Evolutionary conservation across 2,888 invertebrate species (phyloP).

Genomic region (Plebejus anna): DNA sequence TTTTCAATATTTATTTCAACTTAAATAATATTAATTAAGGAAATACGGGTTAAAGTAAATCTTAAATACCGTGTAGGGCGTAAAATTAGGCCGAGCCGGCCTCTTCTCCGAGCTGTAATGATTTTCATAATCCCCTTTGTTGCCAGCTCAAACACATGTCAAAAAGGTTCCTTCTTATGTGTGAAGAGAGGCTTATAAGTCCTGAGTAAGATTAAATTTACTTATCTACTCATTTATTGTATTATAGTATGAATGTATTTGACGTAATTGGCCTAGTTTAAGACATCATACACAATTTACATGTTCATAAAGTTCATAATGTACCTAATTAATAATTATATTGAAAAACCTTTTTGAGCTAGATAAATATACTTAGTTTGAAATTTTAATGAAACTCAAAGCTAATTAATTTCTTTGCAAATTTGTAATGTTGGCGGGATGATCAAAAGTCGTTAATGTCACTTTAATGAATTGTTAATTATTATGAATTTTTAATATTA

Average conservation of each 20-base stretch:
- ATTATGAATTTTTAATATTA: not conserved
- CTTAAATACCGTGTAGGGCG: not conserved
- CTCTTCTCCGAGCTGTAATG: not conserved
- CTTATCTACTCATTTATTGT: no score
- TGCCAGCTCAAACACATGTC: not conserved
- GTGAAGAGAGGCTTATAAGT: not conserved
- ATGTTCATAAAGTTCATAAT: not conserved
- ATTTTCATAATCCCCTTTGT: slow-evolving; percentile 4
- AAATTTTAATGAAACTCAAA: not conserved
- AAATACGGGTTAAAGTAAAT: no score
- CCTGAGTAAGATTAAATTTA: not conserved
- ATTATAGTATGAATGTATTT: no score
- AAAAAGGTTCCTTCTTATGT: not conserved
- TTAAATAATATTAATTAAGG: no score
- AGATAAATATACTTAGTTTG: not conserved
- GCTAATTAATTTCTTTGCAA: not conserved
- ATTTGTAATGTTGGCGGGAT: not conserved
- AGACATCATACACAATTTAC: not conserved
- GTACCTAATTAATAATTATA: not conserved
- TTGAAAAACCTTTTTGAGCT: not conserved
- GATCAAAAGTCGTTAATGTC: not conserved
- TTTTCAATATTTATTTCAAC: no score
- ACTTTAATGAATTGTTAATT: not conserved
- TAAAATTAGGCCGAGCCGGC: not conserved
- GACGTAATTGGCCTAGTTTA: no score